Percentiles rank a stretch among this genome's conserved stretches.
Conservation (phyloP, 2,888 invertebrate genomes). For the Ecdyonurus torrentis region DNA sequence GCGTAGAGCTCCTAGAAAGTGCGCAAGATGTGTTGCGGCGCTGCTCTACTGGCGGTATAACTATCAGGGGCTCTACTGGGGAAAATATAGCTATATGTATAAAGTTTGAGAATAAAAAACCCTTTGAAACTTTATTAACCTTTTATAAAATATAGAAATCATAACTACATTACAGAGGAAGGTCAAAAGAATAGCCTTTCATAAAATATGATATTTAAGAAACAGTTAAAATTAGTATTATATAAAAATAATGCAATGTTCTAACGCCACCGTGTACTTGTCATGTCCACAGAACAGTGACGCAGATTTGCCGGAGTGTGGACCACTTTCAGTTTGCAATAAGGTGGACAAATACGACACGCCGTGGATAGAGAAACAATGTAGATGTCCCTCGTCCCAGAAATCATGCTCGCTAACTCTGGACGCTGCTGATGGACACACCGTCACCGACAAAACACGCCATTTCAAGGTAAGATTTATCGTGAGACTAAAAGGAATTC, state of each 20-base stretch:
- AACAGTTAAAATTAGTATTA: no score
- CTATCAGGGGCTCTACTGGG: not conserved
- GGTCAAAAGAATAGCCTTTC: no score
- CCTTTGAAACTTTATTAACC: no score
- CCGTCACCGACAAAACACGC: conserved; percentile 33
- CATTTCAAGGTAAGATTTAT: conserved; percentile 26
- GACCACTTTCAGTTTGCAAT: conserved; percentile 64
- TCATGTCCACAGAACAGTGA: conserved; percentile 54
- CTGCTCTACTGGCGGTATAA: not conserved
- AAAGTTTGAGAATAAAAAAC: no score
- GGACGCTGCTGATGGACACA: conserved; percentile 47
- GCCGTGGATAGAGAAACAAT: conserved; percentile 78
- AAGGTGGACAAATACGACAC: conserved; percentile 74
- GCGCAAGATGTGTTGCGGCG: not conserved
- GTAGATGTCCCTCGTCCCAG: conserved; percentile 46
- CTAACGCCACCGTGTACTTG: no score
- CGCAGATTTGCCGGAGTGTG: conserved; percentile 62
- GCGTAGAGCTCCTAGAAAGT: not conserved
- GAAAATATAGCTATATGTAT: no score
- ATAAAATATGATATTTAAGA: no score
- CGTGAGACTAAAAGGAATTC: not conserved
- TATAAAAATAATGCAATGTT: no score
- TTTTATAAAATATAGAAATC: no score
- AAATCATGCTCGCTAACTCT: conserved; percentile 33
- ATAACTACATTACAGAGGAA: no score